Evolutionary conservation across 2,113 vertebrate genomes (phyloP).

Genomic region (Misgurnus mizolepis): DNA sequence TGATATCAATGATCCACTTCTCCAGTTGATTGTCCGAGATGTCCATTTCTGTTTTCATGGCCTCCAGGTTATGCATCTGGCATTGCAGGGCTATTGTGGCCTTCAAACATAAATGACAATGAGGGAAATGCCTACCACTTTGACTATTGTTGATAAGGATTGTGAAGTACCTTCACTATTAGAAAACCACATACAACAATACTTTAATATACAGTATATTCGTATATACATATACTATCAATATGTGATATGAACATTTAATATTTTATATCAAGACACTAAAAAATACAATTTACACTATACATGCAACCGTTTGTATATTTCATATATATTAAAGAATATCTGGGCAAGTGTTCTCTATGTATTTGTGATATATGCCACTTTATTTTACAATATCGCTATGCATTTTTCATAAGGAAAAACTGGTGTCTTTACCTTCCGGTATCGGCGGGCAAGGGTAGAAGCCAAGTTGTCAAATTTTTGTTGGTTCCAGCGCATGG

Average conservation of each 20-base stretch:
- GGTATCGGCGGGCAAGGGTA: slow-evolving; percentile 5
- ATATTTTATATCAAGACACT: not conserved
- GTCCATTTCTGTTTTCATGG: not conserved
- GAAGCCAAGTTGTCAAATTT: not conserved
- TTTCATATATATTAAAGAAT: not conserved
- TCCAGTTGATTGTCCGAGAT: slow-evolving; percentile 3
- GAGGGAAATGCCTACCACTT: not conserved
- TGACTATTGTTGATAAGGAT: not conserved
- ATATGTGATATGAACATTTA: not conserved
- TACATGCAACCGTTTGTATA: not conserved
- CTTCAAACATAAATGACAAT: not conserved
- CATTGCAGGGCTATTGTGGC: not conserved
- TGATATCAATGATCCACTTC: not conserved
- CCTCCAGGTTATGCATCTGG: slow-evolving; percentile 1
- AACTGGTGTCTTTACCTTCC: slow-evolving; percentile 14
- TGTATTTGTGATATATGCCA: too few relatives aligned
- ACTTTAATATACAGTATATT: not conserved
- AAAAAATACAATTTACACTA: slow-evolving; percentile 1
- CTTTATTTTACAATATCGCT: not conserved
- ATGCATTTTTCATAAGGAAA: not conserved
- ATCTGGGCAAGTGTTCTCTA: too few relatives aligned
- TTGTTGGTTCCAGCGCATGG: not conserved
- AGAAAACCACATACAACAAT: not conserved
- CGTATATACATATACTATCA: not conserved
- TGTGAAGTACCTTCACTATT: not conserved